Evolutionary conservation across 2,888 invertebrate genomes (phyloP).

Genomic region (Drosophila falleni): DNA sequence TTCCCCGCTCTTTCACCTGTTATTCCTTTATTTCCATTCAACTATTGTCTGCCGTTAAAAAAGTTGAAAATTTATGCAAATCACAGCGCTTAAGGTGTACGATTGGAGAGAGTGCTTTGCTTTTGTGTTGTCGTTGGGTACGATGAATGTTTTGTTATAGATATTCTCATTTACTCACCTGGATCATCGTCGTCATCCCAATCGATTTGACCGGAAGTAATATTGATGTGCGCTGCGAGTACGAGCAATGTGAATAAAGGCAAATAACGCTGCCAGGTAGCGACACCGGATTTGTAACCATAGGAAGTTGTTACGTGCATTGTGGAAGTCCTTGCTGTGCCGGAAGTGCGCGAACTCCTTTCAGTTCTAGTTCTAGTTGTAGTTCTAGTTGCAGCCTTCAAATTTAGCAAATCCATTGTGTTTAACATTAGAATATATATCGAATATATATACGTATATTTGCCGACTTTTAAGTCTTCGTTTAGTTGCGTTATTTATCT

Average conservation of each 20-base stretch:
- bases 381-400: constrained; percentile 62
- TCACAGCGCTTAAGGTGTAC: constrained; percentile 57
- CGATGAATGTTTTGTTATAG: constrained; percentile 46
- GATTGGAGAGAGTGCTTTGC: constrained; percentile 53
- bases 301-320: constrained; percentile 69
- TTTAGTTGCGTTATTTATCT: constrained; percentile 27
- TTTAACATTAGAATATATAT: constrained; percentile 49
- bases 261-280: constrained; percentile 65
- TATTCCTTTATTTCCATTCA: constrained; percentile 43
- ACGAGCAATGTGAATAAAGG: constrained; percentile 78
- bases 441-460: constrained; percentile 6
- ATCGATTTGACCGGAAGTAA: constrained; percentile 85
- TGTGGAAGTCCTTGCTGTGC: constrained; percentile 67
- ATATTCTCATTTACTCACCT: constrained; percentile 79
- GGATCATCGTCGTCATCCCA: constrained; percentile 86
- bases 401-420: constrained; percentile 76
- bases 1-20: too few species aligned
- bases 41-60: constrained; percentile 42
- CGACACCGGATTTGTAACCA: constrained; percentile 23
- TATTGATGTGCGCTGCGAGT: constrained; percentile 80
- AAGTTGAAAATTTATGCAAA: constrained; percentile 71
- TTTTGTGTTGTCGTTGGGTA: constrained; percentile 52
- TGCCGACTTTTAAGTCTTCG: constrained; percentile 14
- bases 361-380: constrained; percentile 45
- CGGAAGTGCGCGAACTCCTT: constrained; percentile 45